Base-by-base conservation (phyloP, 2,797 vertebrate species). In the Meda fulgida region DNA sequence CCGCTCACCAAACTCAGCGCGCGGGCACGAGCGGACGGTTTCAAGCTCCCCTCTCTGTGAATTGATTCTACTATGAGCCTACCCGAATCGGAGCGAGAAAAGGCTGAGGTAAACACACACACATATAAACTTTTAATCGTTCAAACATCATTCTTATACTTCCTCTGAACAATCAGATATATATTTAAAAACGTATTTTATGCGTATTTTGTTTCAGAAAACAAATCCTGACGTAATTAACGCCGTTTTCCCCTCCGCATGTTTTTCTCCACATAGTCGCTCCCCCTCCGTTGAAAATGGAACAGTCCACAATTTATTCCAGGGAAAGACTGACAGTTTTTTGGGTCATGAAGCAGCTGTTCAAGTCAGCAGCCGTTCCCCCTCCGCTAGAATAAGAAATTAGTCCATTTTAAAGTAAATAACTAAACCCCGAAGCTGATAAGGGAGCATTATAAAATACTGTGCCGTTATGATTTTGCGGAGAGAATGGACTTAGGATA, bases 261-360 rank as follows among this genome's bases (percentile, higher is more conserved):
- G 80, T 75, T 48, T 67, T 83, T 80, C 77, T 36, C 34, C 67
- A 60, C 36, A 48, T 21, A 86, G 70, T 70, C 6, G 19, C 3
- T 58, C 86, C 88, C 93, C 90, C 92, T 91, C 90, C 92, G 36
- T 90, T 90, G 75, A 51, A 87, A 85, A 88, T 96, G 93, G 95
- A 95, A 91, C 92, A 91, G 93, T 95, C 96, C 95, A 96, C 96
- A 96, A 96, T 96, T 96, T 96, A 96, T 96, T 96, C 96, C 96
- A 95, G 95, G 96, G 95, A 96, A 96, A 96, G 96, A 96, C 95
- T 96, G 96, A 96, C 96, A 96, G 96, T 96, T 96, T 96, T 96
- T 96, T 96, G 96, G 96, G 96, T 96, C 96, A 96, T 96, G 95
- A 96, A 96, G 95, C 95, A 96, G 96, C 96, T 96, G 95, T 96